phyloP scores from a whole-genome alignment of 2,888 invertebrate species.

The Drosophila eohydei region DNA sequence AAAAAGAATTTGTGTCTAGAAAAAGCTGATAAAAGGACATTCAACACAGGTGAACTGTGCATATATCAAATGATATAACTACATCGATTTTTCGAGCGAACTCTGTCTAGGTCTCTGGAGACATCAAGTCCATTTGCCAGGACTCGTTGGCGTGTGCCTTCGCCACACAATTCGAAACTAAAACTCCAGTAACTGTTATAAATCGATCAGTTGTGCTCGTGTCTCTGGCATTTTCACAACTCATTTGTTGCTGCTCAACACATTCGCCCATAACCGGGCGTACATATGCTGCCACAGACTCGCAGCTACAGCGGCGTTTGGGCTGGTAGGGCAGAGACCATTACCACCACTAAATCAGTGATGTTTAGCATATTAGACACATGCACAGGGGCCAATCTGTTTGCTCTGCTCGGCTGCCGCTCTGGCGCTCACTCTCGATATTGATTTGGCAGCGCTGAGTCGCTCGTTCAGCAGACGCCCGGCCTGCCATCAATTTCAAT shows the following conservation, averaged over 20 bases:
- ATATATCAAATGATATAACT: not conserved
- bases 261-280: constrained; percentile 34
- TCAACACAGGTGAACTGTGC: not conserved
- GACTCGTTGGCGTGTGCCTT: no score
- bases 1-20: not conserved
- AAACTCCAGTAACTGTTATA: constrained; percentile 8
- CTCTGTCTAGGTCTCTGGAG: no score
- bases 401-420: constrained; percentile 3
- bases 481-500: constrained; percentile 84
- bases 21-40: not conserved
- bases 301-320: not conserved
- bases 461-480: constrained; percentile 33
- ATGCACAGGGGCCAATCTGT: constrained; percentile 63
- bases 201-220: constrained; percentile 24
- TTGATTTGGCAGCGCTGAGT: constrained; percentile 56
- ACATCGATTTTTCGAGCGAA: not conserved
- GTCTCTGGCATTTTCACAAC: constrained; percentile 48
- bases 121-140: no score
- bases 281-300: constrained; percentile 53
- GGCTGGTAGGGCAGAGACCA: constrained; percentile 23
- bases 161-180: not conserved
- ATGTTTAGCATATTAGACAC: constrained; percentile 77
- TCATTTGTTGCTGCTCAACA: constrained; percentile 51
- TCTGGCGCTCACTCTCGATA: constrained; percentile 26
- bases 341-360: constrained; percentile 72